Evolutionary conservation across 30 jellyfish, hydroid and myxozoan genomes (phyloP), one percentile per base, ranked within the genome.

Genomic region (Hydractinia echinata): DNA sequence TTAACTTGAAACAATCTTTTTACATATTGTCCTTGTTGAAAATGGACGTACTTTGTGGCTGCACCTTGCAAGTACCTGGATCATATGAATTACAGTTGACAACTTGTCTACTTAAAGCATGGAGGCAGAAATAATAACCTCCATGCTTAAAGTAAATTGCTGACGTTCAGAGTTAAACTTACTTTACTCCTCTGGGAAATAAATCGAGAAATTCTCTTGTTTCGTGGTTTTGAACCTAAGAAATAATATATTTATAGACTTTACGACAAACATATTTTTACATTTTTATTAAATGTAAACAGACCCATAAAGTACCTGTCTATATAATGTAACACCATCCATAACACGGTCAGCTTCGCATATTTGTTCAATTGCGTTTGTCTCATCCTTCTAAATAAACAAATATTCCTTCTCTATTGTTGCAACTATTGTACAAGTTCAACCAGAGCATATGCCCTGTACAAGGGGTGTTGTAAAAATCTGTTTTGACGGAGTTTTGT

Each of bases 111-210:
- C n/a, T 7, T 20, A 39, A 8, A 10, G 13, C 4, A 52, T 8
- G 49, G 0, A 71, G 53, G 10, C 1, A 71, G 61, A 11, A 15
- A 66, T 7, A 8, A n/a, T 49, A 7, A 7, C 69, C 9, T 6
- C 4, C 5, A 71, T 8, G 49, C 11, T 8, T 4, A 77, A 54
- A 60, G 15, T 18, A 54, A 16, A 14, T 52, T 77, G 61, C 39
- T 20, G 10, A 19, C 13, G 1, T 10, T 1, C 1, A 54, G 14
- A 76, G 4, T 13, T 18, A 0, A 18, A 8, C 85, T 66, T 80
- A 89, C 96, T 77, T 89, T 52, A 89, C 76, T 19, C 93, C 96
- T 5, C 76, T 50, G 53, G 90, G 95, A 61, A 89, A 89, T 58
- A 89, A 81, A n/a, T 86, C 90, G 68, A 81, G 78, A 60, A 89